A percentile compares a stretch with the other conserved stretches of the same genome.
These are phyloP conservation scores for Australoheros scitulus DNA, from an alignment of 2,113 vertebrate genomes.

Conservation along the genomic window DNA sequence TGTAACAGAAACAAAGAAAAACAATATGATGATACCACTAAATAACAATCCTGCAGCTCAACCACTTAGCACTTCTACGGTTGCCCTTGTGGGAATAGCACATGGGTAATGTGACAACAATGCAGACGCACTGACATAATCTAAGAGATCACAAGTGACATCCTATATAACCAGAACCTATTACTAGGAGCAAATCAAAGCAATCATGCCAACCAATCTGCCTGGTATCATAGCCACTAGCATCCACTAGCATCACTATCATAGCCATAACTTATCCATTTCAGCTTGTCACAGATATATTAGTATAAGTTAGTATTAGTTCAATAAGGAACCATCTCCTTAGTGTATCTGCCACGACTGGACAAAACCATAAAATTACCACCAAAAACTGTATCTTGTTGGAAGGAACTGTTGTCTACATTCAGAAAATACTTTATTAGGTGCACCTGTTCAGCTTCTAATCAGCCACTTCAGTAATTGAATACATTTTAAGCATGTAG, in stretches of 20 bases:
- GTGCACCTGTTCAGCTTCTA: neutral
- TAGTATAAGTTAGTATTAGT: neutral
- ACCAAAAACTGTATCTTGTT: neutral
- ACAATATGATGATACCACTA: neutral
- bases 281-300: neutral
- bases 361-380: neutral
- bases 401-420: neutral
- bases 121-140: neutral
- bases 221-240: neutral
- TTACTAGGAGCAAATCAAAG: constrained; percentile 9
- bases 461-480: neutral
- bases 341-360: neutral
- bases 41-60: constrained; percentile 1
- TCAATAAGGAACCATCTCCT: neutral
- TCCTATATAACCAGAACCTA: neutral
- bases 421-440: neutral
- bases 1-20: neutral
- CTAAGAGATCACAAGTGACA: neutral
- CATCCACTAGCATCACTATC: neutral
- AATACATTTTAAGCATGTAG: neutral
- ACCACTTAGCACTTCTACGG: neutral
- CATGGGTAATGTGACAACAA: neutral
- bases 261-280: neutral
- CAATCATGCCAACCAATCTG: neutral
- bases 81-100: neutral